Conservation (phyloP, 2,113 vertebrate species). For the Carettochelys insculpta region DNA sequence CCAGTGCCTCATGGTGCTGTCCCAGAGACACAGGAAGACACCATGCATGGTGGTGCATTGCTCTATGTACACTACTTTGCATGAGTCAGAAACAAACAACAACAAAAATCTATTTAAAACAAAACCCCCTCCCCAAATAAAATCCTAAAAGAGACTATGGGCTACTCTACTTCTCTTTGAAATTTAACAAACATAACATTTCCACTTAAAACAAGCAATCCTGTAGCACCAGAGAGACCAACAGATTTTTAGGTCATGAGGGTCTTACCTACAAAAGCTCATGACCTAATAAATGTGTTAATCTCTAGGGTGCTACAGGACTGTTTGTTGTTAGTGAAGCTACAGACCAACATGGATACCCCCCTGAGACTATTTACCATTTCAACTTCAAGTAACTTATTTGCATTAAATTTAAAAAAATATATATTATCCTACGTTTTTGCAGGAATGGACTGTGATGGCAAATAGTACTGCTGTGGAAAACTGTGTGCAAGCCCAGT, state of each 20-base stretch:
- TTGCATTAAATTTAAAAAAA: background rate
- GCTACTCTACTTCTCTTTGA: background rate
- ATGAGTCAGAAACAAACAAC: background rate
- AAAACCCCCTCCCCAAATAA: background rate
- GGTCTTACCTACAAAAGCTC: too few species aligned
- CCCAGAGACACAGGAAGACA: rapidly evolving
- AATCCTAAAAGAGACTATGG: background rate
- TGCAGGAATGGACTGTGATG: background rate
- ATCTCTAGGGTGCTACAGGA: too few species aligned
- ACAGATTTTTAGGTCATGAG: too few species aligned
- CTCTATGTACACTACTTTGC: background rate
- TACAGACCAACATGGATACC: too few species aligned
- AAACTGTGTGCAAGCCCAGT: background rate
- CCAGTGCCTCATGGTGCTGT: background rate
- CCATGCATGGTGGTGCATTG: background rate
- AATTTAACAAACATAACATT: background rate
- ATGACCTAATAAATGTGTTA: too few species aligned
- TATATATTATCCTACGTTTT: background rate
- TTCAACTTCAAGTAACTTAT: background rate
- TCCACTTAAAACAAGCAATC: too few species aligned
- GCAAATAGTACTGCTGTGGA: background rate
- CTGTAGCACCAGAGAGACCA: too few species aligned
- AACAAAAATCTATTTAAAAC: background rate
- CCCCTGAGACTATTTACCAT: too few species aligned
- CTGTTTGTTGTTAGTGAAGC: too few species aligned